phyloP scores from a whole-genome alignment of 2,113 vertebrate genomes.

The Alaudala cheleensis region DNA sequence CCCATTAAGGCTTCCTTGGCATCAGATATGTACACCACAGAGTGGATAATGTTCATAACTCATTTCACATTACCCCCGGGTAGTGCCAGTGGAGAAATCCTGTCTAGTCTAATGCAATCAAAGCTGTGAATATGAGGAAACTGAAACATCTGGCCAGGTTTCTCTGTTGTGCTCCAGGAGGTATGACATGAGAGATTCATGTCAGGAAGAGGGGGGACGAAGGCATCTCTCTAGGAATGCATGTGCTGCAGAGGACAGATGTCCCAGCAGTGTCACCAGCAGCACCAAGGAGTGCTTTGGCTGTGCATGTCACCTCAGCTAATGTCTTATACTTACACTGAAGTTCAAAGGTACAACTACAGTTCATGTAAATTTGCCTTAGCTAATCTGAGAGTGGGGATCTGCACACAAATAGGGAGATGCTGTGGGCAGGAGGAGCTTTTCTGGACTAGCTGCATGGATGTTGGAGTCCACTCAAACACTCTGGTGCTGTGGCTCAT shows the following conservation, averaged over 20 bases:
- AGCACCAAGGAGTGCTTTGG: neutral
- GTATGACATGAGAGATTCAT: neutral
- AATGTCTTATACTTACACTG: neutral
- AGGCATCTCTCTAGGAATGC: neutral
- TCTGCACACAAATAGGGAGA: neutral
- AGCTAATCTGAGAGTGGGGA: neutral
- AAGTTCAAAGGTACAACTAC: neutral
- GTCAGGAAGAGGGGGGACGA: neutral
- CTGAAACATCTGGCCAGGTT: constrained; percentile 50
- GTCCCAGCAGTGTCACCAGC: neutral
- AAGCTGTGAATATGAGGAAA: constrained; percentile 39
- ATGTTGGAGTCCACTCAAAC: neutral
- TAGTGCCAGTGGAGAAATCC: constrained; percentile 65
- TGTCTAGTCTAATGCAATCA: constrained; percentile 57
- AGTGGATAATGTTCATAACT: constrained; percentile 75
- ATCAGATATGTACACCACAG: constrained; percentile 56
- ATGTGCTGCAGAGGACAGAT: neutral
- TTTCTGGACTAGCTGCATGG: neutral
- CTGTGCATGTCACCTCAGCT: neutral
- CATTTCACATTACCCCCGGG: constrained; percentile 68
- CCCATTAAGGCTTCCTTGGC: constrained; percentile 68
- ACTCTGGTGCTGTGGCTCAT: accelerated
- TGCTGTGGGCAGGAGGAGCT: neutral
- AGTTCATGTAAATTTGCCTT: neutral
- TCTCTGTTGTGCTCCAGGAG: neutral